phyloP scores from a whole-genome alignment of 2,888 invertebrate genomes.

The Pammene fasciana region DNA sequence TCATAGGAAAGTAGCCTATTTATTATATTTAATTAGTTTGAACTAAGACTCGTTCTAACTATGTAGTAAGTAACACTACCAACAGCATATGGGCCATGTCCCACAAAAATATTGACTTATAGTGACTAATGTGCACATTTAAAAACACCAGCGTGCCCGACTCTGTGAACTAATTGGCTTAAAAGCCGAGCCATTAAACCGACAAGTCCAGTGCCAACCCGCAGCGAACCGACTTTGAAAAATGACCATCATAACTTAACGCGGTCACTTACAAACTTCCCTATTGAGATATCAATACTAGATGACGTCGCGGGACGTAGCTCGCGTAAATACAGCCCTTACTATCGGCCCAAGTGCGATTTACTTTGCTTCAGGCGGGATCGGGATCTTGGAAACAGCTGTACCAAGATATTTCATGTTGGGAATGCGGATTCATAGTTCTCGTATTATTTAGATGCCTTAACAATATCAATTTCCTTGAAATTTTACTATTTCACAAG shows the following conservation, averaged over 20 bases:
- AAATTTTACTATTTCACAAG: too few relatives aligned
- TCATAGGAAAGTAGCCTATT: too few relatives aligned
- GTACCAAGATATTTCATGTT: slow-evolving; percentile 34
- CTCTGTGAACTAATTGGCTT: slow-evolving; percentile 70
- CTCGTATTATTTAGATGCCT: not conserved
- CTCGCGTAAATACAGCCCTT: slow-evolving; percentile 67
- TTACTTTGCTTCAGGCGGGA: slow-evolving; percentile 30
- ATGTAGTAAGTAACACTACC: not conserved
- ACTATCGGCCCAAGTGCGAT: slow-evolving; percentile 49
- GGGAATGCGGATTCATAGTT: slow-evolving; percentile 27
- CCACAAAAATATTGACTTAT: slow-evolving; percentile 7
- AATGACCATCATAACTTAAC: slow-evolving; percentile 77
- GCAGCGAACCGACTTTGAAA: slow-evolving; percentile 72
- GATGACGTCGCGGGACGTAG: slow-evolving; percentile 71
- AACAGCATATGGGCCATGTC: not conserved
- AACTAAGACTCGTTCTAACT: not conserved
- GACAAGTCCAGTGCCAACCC: slow-evolving; percentile 57
- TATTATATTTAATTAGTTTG: not conserved
- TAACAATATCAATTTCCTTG: too few relatives aligned
- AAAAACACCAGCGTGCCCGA: slow-evolving; percentile 26
- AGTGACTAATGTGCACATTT: slow-evolving; percentile 22
- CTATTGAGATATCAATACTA: slow-evolving; percentile 82
- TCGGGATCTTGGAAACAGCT: slow-evolving; percentile 11
- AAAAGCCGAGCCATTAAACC: slow-evolving; percentile 71
- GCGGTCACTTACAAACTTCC: slow-evolving; percentile 80